Evolutionary conservation across 1,140 invertebrate species (phyloP).

Genomic region (Acyrthosiphon pisum): DNA sequence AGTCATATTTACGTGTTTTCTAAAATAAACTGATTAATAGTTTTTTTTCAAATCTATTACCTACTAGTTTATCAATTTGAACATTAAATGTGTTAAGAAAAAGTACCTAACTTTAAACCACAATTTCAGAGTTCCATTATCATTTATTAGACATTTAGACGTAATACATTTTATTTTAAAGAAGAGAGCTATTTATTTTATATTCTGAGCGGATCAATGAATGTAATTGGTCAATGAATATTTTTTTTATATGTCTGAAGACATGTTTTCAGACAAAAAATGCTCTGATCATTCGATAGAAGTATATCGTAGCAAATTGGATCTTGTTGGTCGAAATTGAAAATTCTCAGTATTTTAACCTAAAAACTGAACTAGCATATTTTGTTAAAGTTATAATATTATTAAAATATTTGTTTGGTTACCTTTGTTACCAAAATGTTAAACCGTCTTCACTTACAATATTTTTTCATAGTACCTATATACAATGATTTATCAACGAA

Average conservation of each 20-base stretch:
- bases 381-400: no score
- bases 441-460: no score
- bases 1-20: background rate
- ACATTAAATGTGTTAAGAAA: background rate
- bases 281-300: background rate
- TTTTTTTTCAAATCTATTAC: background rate
- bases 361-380: no score
- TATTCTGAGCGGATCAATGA: background rate
- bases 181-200: no score
- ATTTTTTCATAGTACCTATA: no score
- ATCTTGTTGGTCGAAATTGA: background rate
- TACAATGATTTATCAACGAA: no score
- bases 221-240: background rate
- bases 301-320: background rate
- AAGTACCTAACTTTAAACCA: background rate
- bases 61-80: background rate
- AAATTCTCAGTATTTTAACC: background rate
- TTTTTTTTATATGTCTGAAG: background rate
- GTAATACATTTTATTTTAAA: background rate
- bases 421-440: no score
- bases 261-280: background rate
- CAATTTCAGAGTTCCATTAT: background rate
- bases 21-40: background rate
- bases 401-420: no score
- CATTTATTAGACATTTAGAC: background rate